These are phyloP conservation scores for Nymphalis c-album DNA, from an alignment of 2,888 invertebrate genomes.

Conservation along the genomic window DNA sequence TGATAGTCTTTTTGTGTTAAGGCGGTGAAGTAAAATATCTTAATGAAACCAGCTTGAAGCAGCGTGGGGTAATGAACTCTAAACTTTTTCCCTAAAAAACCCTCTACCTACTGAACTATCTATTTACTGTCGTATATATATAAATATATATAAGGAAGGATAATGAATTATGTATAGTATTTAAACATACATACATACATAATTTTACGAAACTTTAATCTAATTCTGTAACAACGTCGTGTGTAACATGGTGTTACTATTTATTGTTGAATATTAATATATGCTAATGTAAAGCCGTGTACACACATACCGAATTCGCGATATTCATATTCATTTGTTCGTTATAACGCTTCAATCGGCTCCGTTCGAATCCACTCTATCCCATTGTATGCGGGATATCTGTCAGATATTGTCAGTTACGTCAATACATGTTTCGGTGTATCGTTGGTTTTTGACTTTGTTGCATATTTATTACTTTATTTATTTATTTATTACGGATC, in stretches of 20 bases:
- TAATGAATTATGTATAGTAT: too few relatives aligned
- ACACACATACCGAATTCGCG: conserved; percentile 54
- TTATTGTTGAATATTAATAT: conserved; percentile 54
- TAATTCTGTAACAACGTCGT: conserved; percentile 9
- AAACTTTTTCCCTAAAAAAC: too few relatives aligned
- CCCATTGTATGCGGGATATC: conserved; percentile 30
- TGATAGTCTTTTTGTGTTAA: too few relatives aligned
- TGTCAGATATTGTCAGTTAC: conserved; percentile 32
- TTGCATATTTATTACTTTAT: too few relatives aligned
- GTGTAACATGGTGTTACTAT: conserved; percentile 37
- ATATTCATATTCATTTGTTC: conserved; percentile 79
- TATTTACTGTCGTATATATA: too few relatives aligned
- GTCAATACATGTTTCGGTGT: conserved; percentile 15
- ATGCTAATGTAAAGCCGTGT: conserved; percentile 66
- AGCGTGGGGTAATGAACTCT: too few relatives aligned
- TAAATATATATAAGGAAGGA: too few relatives aligned
- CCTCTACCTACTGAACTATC: too few relatives aligned
- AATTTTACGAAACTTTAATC: not conserved
- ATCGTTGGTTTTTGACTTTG: conserved; percentile 11
- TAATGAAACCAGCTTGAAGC: too few relatives aligned
- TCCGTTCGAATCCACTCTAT: conserved; percentile 47
- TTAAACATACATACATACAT: not conserved
- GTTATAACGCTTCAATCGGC: conserved; percentile 74
- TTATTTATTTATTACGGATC: too few relatives aligned
- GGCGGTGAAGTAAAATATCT: too few relatives aligned